Percentiles rank a stretch among this genome's conserved stretches.
phyloP scores from a whole-genome alignment of 2,113 vertebrate genomes.

The Addax nasomaculatus region DNA sequence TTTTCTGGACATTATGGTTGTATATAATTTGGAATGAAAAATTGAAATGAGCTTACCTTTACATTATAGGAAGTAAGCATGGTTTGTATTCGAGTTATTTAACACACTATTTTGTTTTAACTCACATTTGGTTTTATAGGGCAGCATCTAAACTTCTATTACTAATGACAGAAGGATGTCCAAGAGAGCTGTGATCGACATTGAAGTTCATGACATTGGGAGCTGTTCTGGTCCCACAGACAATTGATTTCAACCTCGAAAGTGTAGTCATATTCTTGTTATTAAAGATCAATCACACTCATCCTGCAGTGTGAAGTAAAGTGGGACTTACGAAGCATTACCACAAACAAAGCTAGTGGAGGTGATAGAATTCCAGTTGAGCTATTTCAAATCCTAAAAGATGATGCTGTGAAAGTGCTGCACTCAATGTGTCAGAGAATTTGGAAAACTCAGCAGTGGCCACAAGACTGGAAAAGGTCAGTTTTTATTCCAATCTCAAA shows the following conservation, averaged over 20 bases:
- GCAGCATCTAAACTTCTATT: background rate
- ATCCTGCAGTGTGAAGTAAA: too few species aligned
- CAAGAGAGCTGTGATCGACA: background rate
- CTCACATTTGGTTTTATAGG: background rate
- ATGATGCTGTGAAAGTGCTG: too few species aligned
- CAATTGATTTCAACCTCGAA: background rate
- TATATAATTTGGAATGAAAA: background rate
- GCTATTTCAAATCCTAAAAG: too few species aligned
- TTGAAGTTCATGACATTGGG: background rate
- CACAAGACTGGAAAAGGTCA: too few species aligned
- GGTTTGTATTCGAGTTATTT: background rate
- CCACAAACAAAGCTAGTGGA: too few species aligned
- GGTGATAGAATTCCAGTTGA: too few species aligned
- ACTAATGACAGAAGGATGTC: background rate
- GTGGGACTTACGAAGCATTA: too few species aligned
- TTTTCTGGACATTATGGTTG: background rate
- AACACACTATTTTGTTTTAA: background rate
- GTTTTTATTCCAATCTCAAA: too few species aligned
- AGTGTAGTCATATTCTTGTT: background rate
- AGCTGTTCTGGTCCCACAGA: background rate
- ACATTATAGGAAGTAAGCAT: background rate
- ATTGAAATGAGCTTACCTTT: background rate
- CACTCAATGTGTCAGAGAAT: too few species aligned
- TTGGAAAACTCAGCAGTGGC: too few species aligned
- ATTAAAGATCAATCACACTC: background rate